Evolutionary conservation across 2,888 invertebrate species (phyloP), one percentile per base, ranked within the genome.

Genomic region (Malacosoma neustria): DNA sequence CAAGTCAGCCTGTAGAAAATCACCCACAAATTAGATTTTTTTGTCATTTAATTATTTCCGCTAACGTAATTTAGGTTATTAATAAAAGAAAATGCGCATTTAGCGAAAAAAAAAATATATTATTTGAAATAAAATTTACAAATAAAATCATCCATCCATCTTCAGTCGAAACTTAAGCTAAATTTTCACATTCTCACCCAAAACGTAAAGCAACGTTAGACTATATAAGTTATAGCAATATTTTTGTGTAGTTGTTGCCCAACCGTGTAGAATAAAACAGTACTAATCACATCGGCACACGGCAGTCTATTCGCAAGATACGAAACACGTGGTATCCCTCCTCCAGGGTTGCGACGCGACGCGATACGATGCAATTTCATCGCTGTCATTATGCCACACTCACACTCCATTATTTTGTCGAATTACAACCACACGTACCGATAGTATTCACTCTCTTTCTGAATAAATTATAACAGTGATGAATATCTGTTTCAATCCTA

Each of bases 61-160:
- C n/a, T n/a, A n/a, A n/a, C n/a, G n/a, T n/a, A n/a, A n/a, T n/a
- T n/a, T n/a, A n/a, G n/a, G n/a, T n/a, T n/a, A n/a, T n/a, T n/a
- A n/a, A n/a, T 11, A 32, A 70, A 81, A 71, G 57, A 66, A 84
- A 82, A 82, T 77, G 80, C 72, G 59, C 55, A 48, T 64, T 41
- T 84, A 86, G 87, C 86, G 87, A 87, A 87, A 87, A 87, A 87
- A 87, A 86, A 86, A 86, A 85, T 87, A 87, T 87, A 86, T 87
- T 87, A 86, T 87, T 87, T 86, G 86, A 87, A 87, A 87, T 87
- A 87, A 87, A 87, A 87, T 87, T 86, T 87, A 87, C 87, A 87
- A 86, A 87, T 87, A n/a, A 82, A 84, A 82, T 77, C 86, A 85
- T 76, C 77, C 87, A 87, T 85, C 81, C 87, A 75, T 87, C 87